Conservation (phyloP, 2,888 invertebrate genomes). For the Ferdinandea cuprea region DNA sequence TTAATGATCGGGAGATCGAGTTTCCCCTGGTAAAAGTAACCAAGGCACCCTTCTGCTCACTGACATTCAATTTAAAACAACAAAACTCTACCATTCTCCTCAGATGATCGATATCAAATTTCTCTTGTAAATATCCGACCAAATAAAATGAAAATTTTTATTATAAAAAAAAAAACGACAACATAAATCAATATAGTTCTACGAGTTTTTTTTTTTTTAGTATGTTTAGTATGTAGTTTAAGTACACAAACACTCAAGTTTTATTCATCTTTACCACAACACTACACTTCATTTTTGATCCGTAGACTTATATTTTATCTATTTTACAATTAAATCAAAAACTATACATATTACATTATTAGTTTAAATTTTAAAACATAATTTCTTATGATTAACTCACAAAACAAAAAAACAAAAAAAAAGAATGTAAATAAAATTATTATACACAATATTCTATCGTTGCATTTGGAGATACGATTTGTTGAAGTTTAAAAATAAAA, state of each 20-base stretch:
- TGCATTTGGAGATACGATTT: conserved; percentile 54
- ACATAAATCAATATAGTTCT: conserved; percentile 30
- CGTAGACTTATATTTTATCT: conserved; percentile 24
- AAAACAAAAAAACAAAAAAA: no score
- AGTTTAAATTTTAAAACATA: conserved; percentile 45
- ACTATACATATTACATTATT: conserved; percentile 21
- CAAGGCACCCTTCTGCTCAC: no score
- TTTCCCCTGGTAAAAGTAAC: no score
- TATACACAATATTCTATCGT: conserved; percentile 49
- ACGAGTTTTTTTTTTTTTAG: conserved; percentile 39
- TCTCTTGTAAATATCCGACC: conserved; percentile 62
- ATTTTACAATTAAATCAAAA: conserved; percentile 25
- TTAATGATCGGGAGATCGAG: no score
- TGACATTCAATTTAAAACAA: no score
- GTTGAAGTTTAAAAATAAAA: conserved; percentile 38
- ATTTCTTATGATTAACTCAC: conserved; percentile 23
- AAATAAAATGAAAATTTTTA: conserved; percentile 27
- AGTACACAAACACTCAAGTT: conserved; percentile 27
- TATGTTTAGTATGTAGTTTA: no score
- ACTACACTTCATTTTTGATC: conserved; percentile 18
- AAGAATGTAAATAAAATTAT: conserved; percentile 3
- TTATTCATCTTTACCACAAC: conserved; percentile 26
- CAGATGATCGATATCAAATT: conserved; percentile 14
- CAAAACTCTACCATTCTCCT: neutral
- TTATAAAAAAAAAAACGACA: conserved; percentile 3